phyloP scores from a whole-genome alignment of 2,888 invertebrate species.

The Falcaria lacertinaria region DNA sequence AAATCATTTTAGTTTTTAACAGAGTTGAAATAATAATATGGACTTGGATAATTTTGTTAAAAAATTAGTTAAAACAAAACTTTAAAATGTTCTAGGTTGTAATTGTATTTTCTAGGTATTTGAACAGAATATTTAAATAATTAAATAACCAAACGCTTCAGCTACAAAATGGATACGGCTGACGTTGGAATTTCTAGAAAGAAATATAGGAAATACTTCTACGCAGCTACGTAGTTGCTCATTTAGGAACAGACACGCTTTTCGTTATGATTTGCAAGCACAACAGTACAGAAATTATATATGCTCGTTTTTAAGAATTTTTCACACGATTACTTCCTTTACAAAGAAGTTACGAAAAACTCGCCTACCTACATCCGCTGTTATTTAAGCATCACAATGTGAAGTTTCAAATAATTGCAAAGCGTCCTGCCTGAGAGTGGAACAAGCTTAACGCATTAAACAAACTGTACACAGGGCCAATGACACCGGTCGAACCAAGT shows the following conservation, averaged over 20 bases:
- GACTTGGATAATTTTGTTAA: no score
- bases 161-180: background rate
- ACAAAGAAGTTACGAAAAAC: constrained; percentile 10
- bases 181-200: background rate
- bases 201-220: constrained; percentile 1
- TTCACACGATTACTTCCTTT: constrained; percentile 72
- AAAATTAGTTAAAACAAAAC: no score
- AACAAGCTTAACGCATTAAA: constrained; percentile 15
- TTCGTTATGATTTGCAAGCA: constrained; percentile 19
- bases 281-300: constrained; percentile 38
- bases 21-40: no score
- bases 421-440: constrained; percentile 54
- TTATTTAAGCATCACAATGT: constrained; percentile 57
- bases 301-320: constrained; percentile 32
- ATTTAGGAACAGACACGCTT: constrained; percentile 16
- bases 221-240: background rate
- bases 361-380: constrained; percentile 51
- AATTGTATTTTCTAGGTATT: no score
- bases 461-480: constrained; percentile 26
- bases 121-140: no score
- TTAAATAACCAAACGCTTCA: background rate
- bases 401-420: constrained; percentile 50
- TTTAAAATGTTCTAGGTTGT: no score
- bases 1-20: no score
- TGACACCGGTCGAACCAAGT: constrained; percentile 15